Percentiles rank a stretch among this genome's conserved stretches.
These are phyloP conservation scores for Parauchenoglanis ngamensis DNA, from an alignment of 2,797 vertebrate species.

Conservation along the genomic window DNA sequence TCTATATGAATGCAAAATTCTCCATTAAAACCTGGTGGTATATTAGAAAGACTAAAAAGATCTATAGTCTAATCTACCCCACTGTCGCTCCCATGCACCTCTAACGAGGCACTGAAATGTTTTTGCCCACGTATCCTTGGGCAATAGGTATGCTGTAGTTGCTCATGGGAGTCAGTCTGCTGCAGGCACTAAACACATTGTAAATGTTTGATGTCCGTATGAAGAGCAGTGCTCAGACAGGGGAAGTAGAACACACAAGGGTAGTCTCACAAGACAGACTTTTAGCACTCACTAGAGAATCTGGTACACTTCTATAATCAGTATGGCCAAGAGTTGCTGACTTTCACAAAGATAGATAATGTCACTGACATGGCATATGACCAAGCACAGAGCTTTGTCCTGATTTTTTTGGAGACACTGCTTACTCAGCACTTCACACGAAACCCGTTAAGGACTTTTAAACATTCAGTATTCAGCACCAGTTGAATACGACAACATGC, in stretches of 20 bases:
- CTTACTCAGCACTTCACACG: background rate
- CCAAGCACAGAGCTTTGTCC: background rate
- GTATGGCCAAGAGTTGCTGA: background rate
- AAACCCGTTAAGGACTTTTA: background rate
- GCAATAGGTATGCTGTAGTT: constrained; percentile 6
- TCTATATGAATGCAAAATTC: background rate
- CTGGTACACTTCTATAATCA: background rate
- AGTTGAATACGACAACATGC: background rate
- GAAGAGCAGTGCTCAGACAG: background rate
- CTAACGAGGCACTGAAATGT: background rate
- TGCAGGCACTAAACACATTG: background rate
- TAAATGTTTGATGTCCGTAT: background rate
- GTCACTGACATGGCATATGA: background rate
- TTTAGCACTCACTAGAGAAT: background rate
- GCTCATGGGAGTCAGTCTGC: constrained; percentile 2
- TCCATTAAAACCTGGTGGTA: background rate
- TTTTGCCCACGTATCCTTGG: background rate
- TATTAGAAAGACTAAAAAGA: background rate
- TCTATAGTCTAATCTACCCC: background rate
- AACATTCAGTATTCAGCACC: background rate
- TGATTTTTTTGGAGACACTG: background rate
- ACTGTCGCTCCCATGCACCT: background rate
- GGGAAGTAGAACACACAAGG: background rate
- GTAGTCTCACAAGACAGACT: background rate
- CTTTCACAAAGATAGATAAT: background rate